A percentile compares a stretch with the other conserved stretches of the same genome.
These are phyloP conservation scores for Aphodius sticticus DNA, from an alignment of 2,888 invertebrate species.

Conservation along the genomic window DNA sequence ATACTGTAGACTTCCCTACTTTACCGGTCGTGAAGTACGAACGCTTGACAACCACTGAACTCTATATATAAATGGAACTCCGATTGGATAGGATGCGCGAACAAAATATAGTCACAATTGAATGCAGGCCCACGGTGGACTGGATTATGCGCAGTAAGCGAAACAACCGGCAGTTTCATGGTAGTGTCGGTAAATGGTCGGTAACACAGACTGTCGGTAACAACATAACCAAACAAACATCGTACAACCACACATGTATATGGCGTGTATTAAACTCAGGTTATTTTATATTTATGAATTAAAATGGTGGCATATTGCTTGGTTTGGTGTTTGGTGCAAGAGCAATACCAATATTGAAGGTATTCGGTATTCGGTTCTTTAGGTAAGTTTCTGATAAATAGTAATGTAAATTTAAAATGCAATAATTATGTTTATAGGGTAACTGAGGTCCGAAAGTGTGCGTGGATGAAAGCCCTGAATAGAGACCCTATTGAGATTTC, in stretches of 20 bases:
- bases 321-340: neutral
- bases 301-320: neutral
- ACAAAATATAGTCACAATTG: neutral
- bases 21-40: too few relatives aligned
- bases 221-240: too few relatives aligned
- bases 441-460: neutral
- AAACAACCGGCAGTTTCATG: neutral
- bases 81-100: neutral
- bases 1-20: too few relatives aligned
- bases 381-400: neutral
- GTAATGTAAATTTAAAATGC: neutral
- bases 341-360: neutral
- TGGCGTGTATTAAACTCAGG: neutral
- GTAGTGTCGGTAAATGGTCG: too few relatives aligned
- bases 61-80: neutral
- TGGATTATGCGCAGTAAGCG: neutral
- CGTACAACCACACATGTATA: too few relatives aligned
- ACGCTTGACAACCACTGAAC: neutral
- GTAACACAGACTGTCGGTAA: too few relatives aligned
- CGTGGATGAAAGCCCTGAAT: neutral
- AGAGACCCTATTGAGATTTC: neutral
- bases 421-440: neutral
- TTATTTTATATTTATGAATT: neutral
- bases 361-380: neutral
- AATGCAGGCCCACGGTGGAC: neutral